Base-by-base conservation (phyloP, 2,888 invertebrate genomes). In the Sarcophaga subvicina region DNA sequence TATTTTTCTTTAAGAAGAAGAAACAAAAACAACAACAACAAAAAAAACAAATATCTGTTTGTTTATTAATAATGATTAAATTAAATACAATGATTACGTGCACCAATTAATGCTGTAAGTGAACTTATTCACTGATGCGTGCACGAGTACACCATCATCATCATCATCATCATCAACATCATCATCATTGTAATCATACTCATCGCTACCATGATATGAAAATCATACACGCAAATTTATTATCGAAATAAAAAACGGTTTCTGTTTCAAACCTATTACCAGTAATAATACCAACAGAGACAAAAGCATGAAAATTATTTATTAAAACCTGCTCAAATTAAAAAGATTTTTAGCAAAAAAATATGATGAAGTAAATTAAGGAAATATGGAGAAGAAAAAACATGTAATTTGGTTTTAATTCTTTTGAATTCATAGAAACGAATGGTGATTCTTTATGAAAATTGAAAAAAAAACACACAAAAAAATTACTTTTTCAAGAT, bases 21-120 rank as follows among this genome's bases (percentile, higher is more conserved):
- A 80, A 73, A 20, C 17, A 72, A 54, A 3, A 17, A 66, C 4
- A 37, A 37, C 4, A 37, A 37, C 2, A 6, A 20, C 20, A 20
- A 20, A 8, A 37, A 37, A 8, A 37, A 10, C 37, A 37, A 37
- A 37, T 37, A 14, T 54, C 54, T 54, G 4, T 17, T 14, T 67
- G 22, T 64, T 78, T 37, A 73, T 45, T 71, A 75, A 60, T 37
- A 63, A 62, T 54, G 12, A 63, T 72, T 72, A 54, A 22, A 72
- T 25, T 54, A 54, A 77, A 77, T 22, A 69, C n/a, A 47, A 71
- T 81, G 70, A 75, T 87, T 84, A 84, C 75, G 81, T 84, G 87
- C 87, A 87, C 87, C 82, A 87, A 79, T 84, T 81, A 84, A 69
- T 79, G 67, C 79, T 82, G 78, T 71, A 77, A 78, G 66, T 78